Percentiles rank a stretch among this genome's conserved stretches.
These are phyloP conservation scores for Corydoras maculifer DNA, from an alignment of 2,113 vertebrate species.

Conservation along the genomic window DNA sequence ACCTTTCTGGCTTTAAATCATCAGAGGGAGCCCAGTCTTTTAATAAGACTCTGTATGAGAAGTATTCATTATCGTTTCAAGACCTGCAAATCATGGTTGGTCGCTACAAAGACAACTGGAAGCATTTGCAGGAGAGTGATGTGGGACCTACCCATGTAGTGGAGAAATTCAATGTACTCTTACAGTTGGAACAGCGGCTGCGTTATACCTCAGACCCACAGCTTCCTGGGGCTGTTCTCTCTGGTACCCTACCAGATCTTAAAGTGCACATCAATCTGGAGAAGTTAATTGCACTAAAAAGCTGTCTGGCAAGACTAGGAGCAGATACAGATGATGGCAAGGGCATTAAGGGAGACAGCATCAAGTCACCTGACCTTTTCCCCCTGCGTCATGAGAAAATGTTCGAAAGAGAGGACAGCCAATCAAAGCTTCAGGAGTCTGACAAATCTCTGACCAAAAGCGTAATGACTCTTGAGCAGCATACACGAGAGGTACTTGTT, in stretches of 20 bases:
- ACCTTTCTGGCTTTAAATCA: slow-evolving; percentile 51
- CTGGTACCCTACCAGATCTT: slow-evolving; percentile 86
- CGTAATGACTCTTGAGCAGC: slow-evolving; percentile 84
- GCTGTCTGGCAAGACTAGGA: slow-evolving; percentile 76
- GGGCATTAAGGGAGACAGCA: slow-evolving; percentile 25
- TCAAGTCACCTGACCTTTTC: slow-evolving; percentile 60
- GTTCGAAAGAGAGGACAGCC: slow-evolving; percentile 73
- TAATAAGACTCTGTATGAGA: slow-evolving; percentile 86
- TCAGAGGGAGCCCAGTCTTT: slow-evolving; percentile 64
- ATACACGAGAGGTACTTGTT: slow-evolving; percentile 87
- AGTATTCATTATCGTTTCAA: slow-evolving; percentile 85
- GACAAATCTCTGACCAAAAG: slow-evolving; percentile 90
- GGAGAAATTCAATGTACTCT: slow-evolving; percentile 91
- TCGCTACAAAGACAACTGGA: slow-evolving; percentile 91
- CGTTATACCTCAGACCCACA: slow-evolving; percentile 94
- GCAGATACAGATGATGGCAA: slow-evolving; percentile 53
- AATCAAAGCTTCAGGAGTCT: slow-evolving; percentile 81
- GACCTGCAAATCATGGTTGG: slow-evolving; percentile 98
- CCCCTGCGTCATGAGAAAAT: slow-evolving; percentile 78
- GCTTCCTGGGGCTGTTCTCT: slow-evolving; percentile 87
- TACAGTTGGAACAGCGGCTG: slow-evolving; percentile 86
- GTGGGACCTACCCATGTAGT: slow-evolving; percentile 95
- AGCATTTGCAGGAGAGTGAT: slow-evolving; percentile 86
- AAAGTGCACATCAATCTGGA: slow-evolving; percentile 96
- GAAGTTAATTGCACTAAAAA: slow-evolving; percentile 86